These are phyloP conservation scores for Microcebus griseorufus DNA, from an alignment of 2,113 vertebrate species.

Conservation along the genomic window DNA sequence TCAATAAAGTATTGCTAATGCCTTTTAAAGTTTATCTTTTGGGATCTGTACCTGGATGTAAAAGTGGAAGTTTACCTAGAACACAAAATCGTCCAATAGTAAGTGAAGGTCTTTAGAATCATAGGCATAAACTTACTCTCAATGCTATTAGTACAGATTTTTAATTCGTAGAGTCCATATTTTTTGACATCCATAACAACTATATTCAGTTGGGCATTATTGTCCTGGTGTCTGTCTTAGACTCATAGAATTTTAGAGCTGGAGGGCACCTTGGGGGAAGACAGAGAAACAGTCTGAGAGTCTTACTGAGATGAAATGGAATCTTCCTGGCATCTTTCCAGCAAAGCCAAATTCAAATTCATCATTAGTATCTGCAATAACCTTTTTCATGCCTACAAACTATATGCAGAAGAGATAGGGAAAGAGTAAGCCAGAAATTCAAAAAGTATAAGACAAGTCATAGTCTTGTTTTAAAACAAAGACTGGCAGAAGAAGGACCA, in stretches of 20 bases:
- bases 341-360: not conserved
- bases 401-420: not conserved
- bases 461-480: not conserved
- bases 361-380: not conserved
- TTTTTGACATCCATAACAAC: not conserved
- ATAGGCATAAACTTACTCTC: not conserved
- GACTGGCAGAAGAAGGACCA: not conserved
- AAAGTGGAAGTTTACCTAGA: not conserved
- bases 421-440: not conserved
- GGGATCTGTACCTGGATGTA: not conserved
- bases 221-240: not conserved
- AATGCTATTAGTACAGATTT: not conserved
- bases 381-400: not conserved
- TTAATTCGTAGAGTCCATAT: not conserved
- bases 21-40: not conserved
- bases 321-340: not conserved
- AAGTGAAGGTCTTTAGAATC: not conserved
- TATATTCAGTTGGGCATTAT: not conserved
- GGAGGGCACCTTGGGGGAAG: not conserved
- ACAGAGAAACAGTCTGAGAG: not conserved
- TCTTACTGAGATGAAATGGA: not conserved
- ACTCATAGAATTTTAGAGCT: not conserved
- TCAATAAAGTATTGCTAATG: conserved; percentile 55
- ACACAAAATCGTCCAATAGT: not conserved
- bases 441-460: not conserved